Evolutionary conservation across 2,113 vertebrate species (phyloP).

Genomic region (Gopherus flavomarginatus): DNA sequence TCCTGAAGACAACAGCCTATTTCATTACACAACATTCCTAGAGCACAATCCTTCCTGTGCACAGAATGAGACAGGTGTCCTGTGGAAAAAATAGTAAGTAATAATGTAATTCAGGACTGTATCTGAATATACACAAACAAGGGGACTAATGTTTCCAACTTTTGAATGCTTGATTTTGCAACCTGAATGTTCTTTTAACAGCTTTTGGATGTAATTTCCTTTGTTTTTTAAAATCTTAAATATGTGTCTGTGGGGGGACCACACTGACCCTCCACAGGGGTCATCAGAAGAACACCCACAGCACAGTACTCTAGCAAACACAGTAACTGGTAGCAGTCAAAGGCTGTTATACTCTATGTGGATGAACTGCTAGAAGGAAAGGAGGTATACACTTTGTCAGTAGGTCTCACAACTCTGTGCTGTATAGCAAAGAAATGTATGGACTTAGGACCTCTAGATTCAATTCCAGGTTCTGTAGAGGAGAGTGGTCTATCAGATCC

Average conservation of each 20-base stretch:
- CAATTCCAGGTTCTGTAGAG: background rate
- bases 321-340: background rate
- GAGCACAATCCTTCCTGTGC: background rate
- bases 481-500: background rate
- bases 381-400: background rate
- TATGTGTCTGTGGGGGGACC: background rate
- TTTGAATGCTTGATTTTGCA: background rate
- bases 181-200: background rate
- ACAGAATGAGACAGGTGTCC: background rate
- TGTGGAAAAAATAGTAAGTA: background rate
- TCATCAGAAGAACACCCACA: background rate
- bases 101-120: background rate
- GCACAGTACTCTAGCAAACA: background rate
- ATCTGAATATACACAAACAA: background rate
- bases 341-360: background rate
- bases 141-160: background rate
- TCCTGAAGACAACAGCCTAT: background rate
- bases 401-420: background rate
- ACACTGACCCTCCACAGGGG: background rate
- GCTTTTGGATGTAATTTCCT: background rate
- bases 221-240: background rate
- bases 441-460: background rate
- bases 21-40: background rate
- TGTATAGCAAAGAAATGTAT: background rate
- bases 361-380: background rate